Evolutionary conservation across 1,140 invertebrate genomes (phyloP), one percentile per base, ranked within the genome.

Genomic region (Drosophila elegans): DNA sequence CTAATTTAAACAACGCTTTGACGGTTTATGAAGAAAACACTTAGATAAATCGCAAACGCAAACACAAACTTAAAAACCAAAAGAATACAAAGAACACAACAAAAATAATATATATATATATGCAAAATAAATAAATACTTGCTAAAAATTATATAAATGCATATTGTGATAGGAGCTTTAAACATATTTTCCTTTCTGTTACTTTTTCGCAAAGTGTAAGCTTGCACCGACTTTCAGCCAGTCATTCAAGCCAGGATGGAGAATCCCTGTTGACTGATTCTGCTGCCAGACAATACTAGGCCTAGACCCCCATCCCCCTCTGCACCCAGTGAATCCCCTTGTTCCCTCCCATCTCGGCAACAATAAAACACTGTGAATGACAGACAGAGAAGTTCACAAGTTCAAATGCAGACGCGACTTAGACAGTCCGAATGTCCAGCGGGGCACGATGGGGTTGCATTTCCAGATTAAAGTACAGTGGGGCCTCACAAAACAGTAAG

Each of bases 301-400:
- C 56, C 67, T 66, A 36, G 13, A 66, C 9, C n/a, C 9, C 51
- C 42, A 60, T 44, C 25, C 21, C 4, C 21, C 27, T 32, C 39
- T 27, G 9, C 54, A 32, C 21, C 29, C 54, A 29, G 10, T 34
- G 4, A 36, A 36, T 6, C 36, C 9, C 36, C n/a, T 4, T 51
- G 3, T 16, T 27, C 29, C 21, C 10, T 21, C 56, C 16, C 44
- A 29, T 34, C 39, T 54, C 13, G 44, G 60, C 44, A 74, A 69
- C 64, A 78, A 78, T 75, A 78, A 75, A 63, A 62, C 60, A 48
- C 77, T 75, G 78, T 38, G 73, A 81, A 55, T 80, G 77, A 81
- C 77, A 76, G 77, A 76, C 61, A 34, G 57, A 41, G 45, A 53
- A 79, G 78, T 81, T 81, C 78, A 81, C 56, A 80, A 80, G 78